Evolutionary conservation across 2,888 invertebrate species (phyloP).

Genomic region (Standfussiana lucernea): DNA sequence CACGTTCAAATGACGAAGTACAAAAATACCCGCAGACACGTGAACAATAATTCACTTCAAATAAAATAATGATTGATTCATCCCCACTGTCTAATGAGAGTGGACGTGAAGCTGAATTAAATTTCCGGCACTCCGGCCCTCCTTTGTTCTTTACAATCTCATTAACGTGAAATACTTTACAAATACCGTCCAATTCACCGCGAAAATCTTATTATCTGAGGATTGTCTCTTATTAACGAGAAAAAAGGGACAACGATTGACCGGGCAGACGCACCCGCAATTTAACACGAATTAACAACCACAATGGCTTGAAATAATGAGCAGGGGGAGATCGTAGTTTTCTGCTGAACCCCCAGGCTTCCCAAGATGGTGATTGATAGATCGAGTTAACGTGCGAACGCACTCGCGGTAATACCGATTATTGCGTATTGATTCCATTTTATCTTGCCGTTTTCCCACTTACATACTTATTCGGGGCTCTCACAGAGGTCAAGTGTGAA

Average conservation of each 20-base stretch:
- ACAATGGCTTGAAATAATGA: constrained; percentile 68
- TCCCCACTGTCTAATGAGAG: constrained; percentile 77
- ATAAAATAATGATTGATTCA: constrained; percentile 78
- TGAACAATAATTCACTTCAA: constrained; percentile 46
- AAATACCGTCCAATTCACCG: constrained; percentile 77
- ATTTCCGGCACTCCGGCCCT: constrained; percentile 79
- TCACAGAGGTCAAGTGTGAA: constrained; percentile 56
- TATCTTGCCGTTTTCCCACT: constrained; percentile 55
- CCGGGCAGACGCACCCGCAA: constrained; percentile 60
- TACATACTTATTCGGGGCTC: constrained; percentile 51
- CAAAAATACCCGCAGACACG: background rate
- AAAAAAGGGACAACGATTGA: constrained; percentile 72
- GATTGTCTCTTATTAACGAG: constrained; percentile 73
- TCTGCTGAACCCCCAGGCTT: constrained; percentile 43
- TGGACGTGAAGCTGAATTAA: constrained; percentile 79
- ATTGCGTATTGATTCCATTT: constrained; percentile 63
- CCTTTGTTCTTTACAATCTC: constrained; percentile 85
- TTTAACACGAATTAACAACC: constrained; percentile 68
- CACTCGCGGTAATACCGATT: constrained; percentile 60
- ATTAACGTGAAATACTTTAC: constrained; percentile 82
- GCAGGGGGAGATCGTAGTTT: constrained; percentile 51
- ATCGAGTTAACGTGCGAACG: constrained; percentile 62
- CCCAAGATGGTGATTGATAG: constrained; percentile 66
- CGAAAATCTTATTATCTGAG: constrained; percentile 79
- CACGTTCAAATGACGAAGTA: background rate